Evolutionary conservation across 2,797 vertebrate genomes (phyloP).

Genomic region (Alfaro cultratus): DNA sequence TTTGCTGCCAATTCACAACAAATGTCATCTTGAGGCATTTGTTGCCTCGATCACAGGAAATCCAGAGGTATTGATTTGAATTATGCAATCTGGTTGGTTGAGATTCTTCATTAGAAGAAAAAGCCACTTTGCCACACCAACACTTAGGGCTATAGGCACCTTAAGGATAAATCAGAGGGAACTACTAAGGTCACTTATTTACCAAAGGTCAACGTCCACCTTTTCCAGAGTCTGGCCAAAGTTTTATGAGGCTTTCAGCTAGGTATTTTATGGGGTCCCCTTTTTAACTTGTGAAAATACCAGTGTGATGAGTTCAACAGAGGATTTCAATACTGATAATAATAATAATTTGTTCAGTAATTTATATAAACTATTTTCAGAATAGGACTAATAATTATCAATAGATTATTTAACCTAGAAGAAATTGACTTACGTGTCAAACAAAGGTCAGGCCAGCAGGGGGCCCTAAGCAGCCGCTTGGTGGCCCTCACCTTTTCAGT

Average conservation of each 20-base stretch:
- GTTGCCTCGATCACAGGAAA: too few relatives aligned
- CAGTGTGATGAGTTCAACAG: background rate
- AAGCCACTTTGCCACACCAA: background rate
- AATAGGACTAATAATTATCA: too few relatives aligned
- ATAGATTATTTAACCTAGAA: background rate
- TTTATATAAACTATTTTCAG: too few relatives aligned
- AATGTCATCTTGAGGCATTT: too few relatives aligned
- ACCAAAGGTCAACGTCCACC: background rate
- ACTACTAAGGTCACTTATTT: background rate
- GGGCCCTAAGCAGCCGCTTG: background rate
- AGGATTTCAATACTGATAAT: too few relatives aligned
- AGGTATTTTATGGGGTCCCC: background rate
- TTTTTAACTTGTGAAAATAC: background rate
- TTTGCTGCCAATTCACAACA: too few relatives aligned
- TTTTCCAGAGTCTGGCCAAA: background rate
- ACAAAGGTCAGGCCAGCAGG: background rate
- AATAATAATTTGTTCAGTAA: too few relatives aligned
- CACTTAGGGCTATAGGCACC: too few relatives aligned
- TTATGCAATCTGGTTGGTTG: background rate
- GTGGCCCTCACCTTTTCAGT: background rate
- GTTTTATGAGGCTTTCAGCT: background rate
- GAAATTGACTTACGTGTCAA: background rate
- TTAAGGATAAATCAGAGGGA: background rate
- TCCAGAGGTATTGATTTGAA: too few relatives aligned
- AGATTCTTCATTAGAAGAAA: background rate